Evolutionary conservation across 2,113 vertebrate genomes (phyloP), one percentile per base, ranked within the genome.

Genomic region (Cacatua alba): DNA sequence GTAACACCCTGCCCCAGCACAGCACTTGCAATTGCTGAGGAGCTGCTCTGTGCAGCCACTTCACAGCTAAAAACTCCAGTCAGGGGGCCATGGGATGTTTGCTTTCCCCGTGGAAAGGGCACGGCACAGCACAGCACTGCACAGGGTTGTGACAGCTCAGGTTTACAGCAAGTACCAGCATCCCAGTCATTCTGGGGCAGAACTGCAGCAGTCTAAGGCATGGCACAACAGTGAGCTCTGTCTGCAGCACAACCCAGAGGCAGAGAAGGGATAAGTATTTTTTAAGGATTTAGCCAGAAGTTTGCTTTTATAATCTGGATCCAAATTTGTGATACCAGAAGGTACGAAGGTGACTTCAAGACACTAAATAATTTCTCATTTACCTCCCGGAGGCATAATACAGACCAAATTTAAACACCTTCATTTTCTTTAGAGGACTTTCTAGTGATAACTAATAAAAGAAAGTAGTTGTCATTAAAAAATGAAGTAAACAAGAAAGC

Each of bases 41-140:
- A 63, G 64, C 4, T 74, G 65, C 26, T 65, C 49, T 24, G 31
- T 48, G 52, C 35, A 48, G 35, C 6, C 39, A 18, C 33, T 46
- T 25, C 3, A 7, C 8, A 43, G 70, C 52, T 87, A 15, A 53
- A 49, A 63, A 11, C 23, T 31, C 20, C 8, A 10, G 44, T 3
- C 4, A 6, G 52, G 25, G 11, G 11, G 26, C 21, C 49, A 24
- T 0, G 4, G 57, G 53, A 35, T 19, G 17, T 7, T 4, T 4
- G 46, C 16, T 39, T 31, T 26, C n/a, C 46, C 52, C 28, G 48
- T 17, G 9, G 48, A 29, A 31, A 55, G 46, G 64, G 25, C 72
- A 75, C 0, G 59, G 25, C 72, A 75, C 0, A 0, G 33, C 51
- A n/a, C 17, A 33, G 55, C 33, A 59, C 33, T 23, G 13, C 57